Conservation (phyloP, 2,888 invertebrate genomes). For the Empis stercorea region DNA sequence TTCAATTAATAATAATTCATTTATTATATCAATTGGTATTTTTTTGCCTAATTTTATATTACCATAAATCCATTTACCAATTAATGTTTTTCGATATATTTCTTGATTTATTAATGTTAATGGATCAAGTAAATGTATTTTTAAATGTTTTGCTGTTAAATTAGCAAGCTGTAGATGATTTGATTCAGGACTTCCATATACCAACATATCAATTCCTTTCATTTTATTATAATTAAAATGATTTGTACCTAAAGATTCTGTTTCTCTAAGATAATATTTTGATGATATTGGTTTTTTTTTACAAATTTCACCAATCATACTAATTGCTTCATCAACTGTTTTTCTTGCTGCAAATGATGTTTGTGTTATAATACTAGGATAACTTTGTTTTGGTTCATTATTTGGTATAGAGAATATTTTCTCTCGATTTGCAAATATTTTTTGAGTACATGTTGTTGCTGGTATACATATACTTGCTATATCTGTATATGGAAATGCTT, state of each 20-base stretch:
- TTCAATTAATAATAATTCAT: conserved; percentile 41
- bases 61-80: conserved; percentile 45
- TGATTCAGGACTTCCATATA: conserved; percentile 44
- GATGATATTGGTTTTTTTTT: not conserved
- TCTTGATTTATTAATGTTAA: conserved; percentile 43
- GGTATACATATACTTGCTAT: no score
- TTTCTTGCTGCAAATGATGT: conserved; percentile 10
- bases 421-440: no score
- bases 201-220: no score
- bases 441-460: no score
- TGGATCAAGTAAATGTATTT: conserved; percentile 47
- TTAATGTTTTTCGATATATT: conserved; percentile 40
- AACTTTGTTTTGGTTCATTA: not conserved
- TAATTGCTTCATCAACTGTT: conserved; percentile 4
- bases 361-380: conserved; percentile 6
- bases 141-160: conserved; percentile 42
- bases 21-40: conserved; percentile 39
- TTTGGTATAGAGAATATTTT: no score
- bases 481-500: no score
- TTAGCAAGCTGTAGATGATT: conserved; percentile 42
- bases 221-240: conserved; percentile 3
- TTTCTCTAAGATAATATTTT: conserved; percentile 7
- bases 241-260: conserved; percentile 1
- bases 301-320: conserved; percentile 3
- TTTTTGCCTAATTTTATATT: conserved; percentile 43